Evolutionary conservation across 1,140 invertebrate genomes (phyloP).

Genomic region (Lepidurus apus): DNA sequence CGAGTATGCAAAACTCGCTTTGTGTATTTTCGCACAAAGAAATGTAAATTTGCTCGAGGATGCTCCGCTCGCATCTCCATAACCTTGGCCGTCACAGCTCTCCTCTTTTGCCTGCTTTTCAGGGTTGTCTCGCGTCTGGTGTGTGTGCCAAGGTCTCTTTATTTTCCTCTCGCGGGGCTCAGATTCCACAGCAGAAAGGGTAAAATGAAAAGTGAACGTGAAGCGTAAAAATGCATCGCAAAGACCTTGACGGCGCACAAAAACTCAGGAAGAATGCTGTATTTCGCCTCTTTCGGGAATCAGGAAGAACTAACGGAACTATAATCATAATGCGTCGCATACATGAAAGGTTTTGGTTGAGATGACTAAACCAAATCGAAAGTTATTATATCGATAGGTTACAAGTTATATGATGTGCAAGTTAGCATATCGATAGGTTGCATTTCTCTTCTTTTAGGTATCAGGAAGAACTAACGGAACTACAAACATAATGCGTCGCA

Average conservation of each 20-base stretch:
- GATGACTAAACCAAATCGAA: too few relatives aligned
- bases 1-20: background rate
- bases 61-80: background rate
- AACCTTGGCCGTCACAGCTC: conserved; percentile 17
- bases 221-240: background rate
- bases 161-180: background rate
- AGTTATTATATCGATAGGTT: too few relatives aligned
- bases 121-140: conserved; percentile 17
- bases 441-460: too few relatives aligned
- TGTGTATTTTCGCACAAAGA: background rate
- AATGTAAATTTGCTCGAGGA: background rate
- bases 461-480: too few relatives aligned
- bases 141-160: conserved; percentile 18
- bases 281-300: too few relatives aligned
- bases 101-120: conserved; percentile 1
- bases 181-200: background rate
- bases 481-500: too few relatives aligned
- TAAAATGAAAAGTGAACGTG: background rate
- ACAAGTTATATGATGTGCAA: too few relatives aligned
- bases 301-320: too few relatives aligned
- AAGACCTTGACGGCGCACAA: background rate
- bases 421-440: too few relatives aligned
- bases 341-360: too few relatives aligned
- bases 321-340: too few relatives aligned
- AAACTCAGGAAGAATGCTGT: background rate